phyloP scores from a whole-genome alignment of 2,888 invertebrate species.

The Drosophila mercatorum region DNA sequence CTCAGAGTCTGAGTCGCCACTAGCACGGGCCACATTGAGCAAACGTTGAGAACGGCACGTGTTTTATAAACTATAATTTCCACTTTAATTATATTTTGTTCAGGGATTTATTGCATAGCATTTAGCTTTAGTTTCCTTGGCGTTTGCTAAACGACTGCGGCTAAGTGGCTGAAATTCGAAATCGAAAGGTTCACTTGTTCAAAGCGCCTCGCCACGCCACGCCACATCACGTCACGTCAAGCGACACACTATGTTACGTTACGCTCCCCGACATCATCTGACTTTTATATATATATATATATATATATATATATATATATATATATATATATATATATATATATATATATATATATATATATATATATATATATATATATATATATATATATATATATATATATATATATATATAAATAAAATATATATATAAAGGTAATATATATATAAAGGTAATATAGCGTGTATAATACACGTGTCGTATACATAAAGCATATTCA shows the following conservation, averaged over 20 bases:
- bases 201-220: conserved; percentile 26
- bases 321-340: conserved; percentile 1
- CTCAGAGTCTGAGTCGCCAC: conserved; percentile 1
- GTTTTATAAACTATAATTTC: conserved; percentile 10
- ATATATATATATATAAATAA: not conserved
- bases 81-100: conserved; percentile 15
- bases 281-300: conserved; percentile 30
- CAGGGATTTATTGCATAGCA: conserved; percentile 24
- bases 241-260: conserved; percentile 33
- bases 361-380: conserved; percentile 5
- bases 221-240: conserved; percentile 29
- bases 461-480: conserved; percentile 40
- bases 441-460: conserved; percentile 14
- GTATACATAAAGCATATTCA: conserved; percentile 72
- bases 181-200: conserved; percentile 47
- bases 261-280: conserved; percentile 62
- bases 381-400: conserved; percentile 1
- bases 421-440: conserved; percentile 15
- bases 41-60: conserved; percentile 2
- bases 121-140: conserved; percentile 64
- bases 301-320: conserved; percentile 1
- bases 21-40: conserved; percentile 16
- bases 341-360: conserved; percentile 5
- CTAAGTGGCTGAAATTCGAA: conserved; percentile 58
- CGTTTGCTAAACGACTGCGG: conserved; percentile 75